Percentiles rank a stretch among this genome's conserved stretches.
Evolutionary conservation across 2,888 invertebrate species (phyloP).

Genomic region (Gortyna flavago): DNA sequence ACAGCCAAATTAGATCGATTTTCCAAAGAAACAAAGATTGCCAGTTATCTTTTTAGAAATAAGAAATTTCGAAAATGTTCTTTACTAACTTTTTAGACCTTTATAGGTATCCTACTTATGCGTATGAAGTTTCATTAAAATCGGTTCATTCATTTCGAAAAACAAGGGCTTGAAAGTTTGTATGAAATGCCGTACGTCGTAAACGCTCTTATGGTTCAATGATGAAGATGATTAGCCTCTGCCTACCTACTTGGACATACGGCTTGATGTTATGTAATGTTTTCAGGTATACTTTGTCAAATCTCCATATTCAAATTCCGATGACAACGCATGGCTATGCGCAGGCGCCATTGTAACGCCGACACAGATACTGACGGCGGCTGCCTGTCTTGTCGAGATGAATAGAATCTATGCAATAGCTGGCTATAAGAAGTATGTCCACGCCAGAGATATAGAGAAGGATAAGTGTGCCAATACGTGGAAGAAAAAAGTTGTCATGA

Average conservation of each 20-base stretch:
- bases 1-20: too few species aligned
- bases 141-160: too few species aligned
- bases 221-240: background rate
- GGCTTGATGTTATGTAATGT: background rate
- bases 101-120: too few species aligned
- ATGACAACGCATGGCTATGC: constrained; percentile 44
- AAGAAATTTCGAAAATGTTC: too few species aligned
- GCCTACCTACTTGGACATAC: too few species aligned
- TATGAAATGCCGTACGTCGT: too few species aligned
- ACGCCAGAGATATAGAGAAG: constrained; percentile 25
- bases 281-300: constrained; percentile 61
- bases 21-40: too few species aligned
- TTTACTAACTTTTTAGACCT: too few species aligned
- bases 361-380: constrained; percentile 49
- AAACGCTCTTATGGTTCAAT: background rate
- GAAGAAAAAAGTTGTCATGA: constrained; percentile 54
- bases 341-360: constrained; percentile 48
- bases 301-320: constrained; percentile 38
- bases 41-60: too few species aligned
- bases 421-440: constrained; percentile 49
- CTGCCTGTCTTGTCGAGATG: constrained; percentile 44
- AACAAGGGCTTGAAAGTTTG: too few species aligned
- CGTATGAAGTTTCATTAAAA: too few species aligned
- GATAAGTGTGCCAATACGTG: constrained; percentile 38
- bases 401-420: constrained; percentile 53